These are phyloP conservation scores for Drosophila orena DNA, from an alignment of 1,140 invertebrate genomes.

Conservation along the genomic window DNA sequence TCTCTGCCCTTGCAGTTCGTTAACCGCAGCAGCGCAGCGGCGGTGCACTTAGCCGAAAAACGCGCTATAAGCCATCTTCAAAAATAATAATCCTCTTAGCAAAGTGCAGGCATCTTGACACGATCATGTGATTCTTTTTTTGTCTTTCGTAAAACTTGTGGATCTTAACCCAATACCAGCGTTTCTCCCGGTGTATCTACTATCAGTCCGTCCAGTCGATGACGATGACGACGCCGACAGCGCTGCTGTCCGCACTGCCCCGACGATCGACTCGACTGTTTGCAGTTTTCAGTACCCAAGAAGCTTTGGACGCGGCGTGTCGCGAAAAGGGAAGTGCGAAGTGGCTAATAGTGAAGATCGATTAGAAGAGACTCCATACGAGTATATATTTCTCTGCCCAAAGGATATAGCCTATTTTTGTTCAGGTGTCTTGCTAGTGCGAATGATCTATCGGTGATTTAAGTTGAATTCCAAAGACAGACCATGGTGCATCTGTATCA, in stretches of 20 bases:
- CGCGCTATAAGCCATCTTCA: too few relatives aligned
- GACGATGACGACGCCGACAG: constrained; percentile 24
- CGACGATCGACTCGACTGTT: constrained; percentile 32
- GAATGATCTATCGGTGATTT: neutral
- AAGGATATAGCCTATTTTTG: constrained; percentile 9
- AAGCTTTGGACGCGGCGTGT: constrained; percentile 64
- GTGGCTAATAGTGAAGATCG: constrained; percentile 1
- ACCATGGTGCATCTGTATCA: constrained; percentile 74
- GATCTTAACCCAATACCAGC: neutral
- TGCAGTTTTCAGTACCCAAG: constrained; percentile 60
- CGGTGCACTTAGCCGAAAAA: constrained; percentile 15
- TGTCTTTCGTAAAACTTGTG: too few relatives aligned
- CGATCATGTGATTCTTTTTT: too few relatives aligned
- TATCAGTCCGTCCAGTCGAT: constrained; percentile 22
- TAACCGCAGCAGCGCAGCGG: constrained; percentile 40
- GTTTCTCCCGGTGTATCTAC: constrained; percentile 11
- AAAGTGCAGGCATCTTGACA: too few relatives aligned
- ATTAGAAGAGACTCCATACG: neutral
- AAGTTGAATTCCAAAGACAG: neutral
- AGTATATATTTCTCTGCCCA: neutral
- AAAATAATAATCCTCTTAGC: too few relatives aligned
- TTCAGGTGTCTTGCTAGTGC: constrained; percentile 8
- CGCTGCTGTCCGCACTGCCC: constrained; percentile 25
- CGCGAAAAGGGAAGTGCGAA: constrained; percentile 42
- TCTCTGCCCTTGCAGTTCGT: constrained; percentile 59